Evolutionary conservation across 2,888 invertebrate genomes (phyloP).

Genomic region (Agrotis ipsilon): DNA sequence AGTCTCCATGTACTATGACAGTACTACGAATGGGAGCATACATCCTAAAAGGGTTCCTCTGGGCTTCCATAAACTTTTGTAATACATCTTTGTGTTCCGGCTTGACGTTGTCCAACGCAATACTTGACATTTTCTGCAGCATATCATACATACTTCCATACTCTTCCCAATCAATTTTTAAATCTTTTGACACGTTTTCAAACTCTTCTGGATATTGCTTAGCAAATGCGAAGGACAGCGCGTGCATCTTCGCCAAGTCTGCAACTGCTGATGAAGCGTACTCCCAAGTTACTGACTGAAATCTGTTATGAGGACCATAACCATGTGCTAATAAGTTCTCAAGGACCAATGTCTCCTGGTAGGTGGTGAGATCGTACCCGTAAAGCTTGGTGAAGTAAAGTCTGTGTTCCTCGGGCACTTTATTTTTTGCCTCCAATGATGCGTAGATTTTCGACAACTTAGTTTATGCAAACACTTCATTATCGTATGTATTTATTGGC

Average conservation of each 20-base stretch:
- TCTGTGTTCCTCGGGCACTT: too few relatives aligned
- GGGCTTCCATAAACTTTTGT: constrained; percentile 1
- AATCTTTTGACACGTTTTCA: too few relatives aligned
- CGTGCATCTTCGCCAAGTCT: constrained; percentile 76
- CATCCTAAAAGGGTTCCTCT: neutral
- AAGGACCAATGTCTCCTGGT: too few relatives aligned
- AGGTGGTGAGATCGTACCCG: too few relatives aligned
- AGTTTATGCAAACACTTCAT: constrained; percentile 60
- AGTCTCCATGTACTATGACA: constrained; percentile 25
- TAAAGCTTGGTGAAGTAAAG: too few relatives aligned
- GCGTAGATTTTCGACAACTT: neutral
- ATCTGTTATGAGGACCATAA: constrained; percentile 68
- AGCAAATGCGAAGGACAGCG: constrained; percentile 73
- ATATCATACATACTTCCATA: too few relatives aligned
- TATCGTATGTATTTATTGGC: constrained; percentile 33
- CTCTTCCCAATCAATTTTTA: too few relatives aligned
- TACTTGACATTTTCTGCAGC: too few relatives aligned
- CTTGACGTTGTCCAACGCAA: too few relatives aligned
- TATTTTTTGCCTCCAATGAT: too few relatives aligned
- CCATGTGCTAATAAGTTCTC: constrained; percentile 52
- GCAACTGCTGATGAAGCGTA: constrained; percentile 67
- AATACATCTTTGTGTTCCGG: neutral
- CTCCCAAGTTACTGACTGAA: constrained; percentile 68
- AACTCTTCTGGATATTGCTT: constrained; percentile 70
- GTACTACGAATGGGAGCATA: neutral